phyloP scores from a whole-genome alignment of 2,113 vertebrate species.

The Erythrocebus patas region DNA sequence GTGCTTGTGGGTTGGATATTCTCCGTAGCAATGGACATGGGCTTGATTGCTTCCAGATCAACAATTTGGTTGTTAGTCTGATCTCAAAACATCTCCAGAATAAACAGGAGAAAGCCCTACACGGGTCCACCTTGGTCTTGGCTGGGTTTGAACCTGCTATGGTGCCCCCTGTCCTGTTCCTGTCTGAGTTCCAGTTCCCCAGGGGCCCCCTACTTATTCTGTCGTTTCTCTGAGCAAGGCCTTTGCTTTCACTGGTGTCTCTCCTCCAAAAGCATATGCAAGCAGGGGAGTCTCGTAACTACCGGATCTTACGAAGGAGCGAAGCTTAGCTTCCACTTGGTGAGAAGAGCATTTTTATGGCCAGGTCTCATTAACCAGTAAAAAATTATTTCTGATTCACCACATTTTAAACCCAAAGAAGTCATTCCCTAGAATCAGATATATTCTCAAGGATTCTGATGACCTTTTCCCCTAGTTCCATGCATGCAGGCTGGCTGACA shows the following conservation, averaged over 20 bases:
- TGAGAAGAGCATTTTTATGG: neutral
- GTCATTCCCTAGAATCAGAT: neutral
- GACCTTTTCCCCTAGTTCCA: neutral
- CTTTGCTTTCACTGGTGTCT: neutral
- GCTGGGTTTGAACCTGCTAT: neutral
- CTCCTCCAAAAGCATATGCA: too few species aligned
- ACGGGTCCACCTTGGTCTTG: accelerated
- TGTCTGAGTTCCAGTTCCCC: neutral
- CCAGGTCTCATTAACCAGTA: neutral
- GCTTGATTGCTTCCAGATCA: neutral
- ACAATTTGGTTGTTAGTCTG: accelerated
- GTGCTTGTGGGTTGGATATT: accelerated
- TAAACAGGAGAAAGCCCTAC: neutral
- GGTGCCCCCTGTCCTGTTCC: accelerated
- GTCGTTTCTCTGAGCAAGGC: neutral
- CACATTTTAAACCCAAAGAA: too few species aligned
- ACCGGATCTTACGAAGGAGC: accelerated
- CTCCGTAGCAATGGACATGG: accelerated
- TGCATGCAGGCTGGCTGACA: neutral
- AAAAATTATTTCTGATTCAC: neutral
- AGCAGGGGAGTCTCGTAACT: too few species aligned
- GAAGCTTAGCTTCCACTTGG: neutral
- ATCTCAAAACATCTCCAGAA: neutral
- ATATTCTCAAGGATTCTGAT: neutral
- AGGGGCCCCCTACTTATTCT: accelerated